phyloP scores from a whole-genome alignment of 2,113 vertebrate species.

The Malurus cyaneus region DNA sequence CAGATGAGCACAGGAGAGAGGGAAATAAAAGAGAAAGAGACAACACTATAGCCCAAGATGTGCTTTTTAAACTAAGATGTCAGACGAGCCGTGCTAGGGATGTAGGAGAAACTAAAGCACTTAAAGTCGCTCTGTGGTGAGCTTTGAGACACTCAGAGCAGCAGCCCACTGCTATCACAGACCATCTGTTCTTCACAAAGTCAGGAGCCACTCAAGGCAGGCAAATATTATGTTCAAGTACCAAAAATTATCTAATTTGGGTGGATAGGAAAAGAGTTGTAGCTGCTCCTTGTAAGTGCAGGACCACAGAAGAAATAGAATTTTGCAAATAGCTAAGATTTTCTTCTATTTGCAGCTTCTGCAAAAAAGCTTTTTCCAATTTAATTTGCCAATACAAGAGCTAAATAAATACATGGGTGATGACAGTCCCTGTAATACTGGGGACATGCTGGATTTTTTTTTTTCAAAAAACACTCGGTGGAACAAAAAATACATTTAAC shows the following conservation, averaged over 20 bases:
- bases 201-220: neutral
- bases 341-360: conserved; percentile 1
- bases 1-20: neutral
- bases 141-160: neutral
- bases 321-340: neutral
- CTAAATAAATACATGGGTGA: neutral
- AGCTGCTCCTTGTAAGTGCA: neutral
- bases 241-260: neutral
- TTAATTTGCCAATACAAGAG: neutral
- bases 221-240: neutral
- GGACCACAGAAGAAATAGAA: neutral
- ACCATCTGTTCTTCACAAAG: neutral
- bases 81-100: rapidly evolving
- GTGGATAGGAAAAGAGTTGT: neutral
- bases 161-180: neutral
- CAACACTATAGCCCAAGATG: neutral
- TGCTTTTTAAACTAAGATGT: neutral
- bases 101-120: neutral
- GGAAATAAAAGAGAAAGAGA: neutral
- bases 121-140: neutral
- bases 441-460: neutral
- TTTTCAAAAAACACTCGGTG: neutral
- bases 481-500: neutral
- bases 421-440: neutral
- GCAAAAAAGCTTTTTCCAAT: conserved; percentile 7